phyloP scores from a whole-genome alignment of 2,888 invertebrate genomes.

The Blomia tropicalis region DNA sequence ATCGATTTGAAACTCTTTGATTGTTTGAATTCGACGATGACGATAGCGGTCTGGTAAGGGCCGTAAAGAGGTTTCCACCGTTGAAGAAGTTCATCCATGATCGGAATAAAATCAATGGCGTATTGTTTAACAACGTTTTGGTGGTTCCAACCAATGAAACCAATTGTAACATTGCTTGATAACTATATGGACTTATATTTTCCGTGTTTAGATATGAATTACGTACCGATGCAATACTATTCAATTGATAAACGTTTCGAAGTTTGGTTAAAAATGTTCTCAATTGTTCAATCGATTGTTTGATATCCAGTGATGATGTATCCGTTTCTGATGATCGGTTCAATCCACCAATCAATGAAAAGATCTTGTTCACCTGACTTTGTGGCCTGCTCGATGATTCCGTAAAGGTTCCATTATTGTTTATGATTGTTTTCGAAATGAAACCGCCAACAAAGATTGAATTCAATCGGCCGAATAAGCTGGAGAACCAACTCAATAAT shows the following conservation, averaged over 20 bases:
- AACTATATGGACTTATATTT: neutral
- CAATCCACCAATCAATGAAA: neutral
- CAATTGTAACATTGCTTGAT: neutral
- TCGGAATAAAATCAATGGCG: neutral
- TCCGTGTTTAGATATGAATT: neutral
- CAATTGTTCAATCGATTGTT: neutral
- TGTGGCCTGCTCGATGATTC: too few relatives aligned
- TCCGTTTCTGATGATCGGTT: neutral
- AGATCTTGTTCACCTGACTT: constrained; percentile 6
- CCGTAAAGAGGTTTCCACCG: neutral
- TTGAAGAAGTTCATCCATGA: neutral
- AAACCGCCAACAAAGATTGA: too few relatives aligned
- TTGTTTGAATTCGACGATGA: neutral
- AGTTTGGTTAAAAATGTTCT: neutral
- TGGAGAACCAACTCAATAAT: neutral
- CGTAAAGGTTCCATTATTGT: too few relatives aligned
- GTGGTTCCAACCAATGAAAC: neutral
- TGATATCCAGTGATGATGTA: neutral
- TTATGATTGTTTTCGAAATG: too few relatives aligned
- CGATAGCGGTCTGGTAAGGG: neutral
- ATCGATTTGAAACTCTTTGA: neutral
- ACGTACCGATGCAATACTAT: neutral
- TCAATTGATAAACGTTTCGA: neutral
- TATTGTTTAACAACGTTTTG: neutral
- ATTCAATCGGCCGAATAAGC: neutral